Percentiles rank a stretch among this genome's conserved stretches.
Evolutionary conservation across 2,797 vertebrate genomes (phyloP).

Genomic region (Heterohyrax brucei): DNA sequence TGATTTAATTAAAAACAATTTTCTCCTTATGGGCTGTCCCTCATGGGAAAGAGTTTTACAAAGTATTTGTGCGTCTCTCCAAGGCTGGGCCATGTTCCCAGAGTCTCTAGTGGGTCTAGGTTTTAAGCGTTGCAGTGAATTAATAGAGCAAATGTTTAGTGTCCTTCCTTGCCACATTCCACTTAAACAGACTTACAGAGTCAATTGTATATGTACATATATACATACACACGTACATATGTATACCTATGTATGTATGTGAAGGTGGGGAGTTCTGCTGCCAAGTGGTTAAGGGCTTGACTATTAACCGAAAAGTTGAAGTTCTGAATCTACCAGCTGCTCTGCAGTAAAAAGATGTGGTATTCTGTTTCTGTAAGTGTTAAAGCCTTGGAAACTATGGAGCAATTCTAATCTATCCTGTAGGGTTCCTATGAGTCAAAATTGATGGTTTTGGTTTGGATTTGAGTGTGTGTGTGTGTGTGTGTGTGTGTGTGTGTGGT

Average conservation of each 20-base stretch:
- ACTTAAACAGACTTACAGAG: background rate
- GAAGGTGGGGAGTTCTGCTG: background rate
- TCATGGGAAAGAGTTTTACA: background rate
- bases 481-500: background rate
- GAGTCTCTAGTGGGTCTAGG: background rate
- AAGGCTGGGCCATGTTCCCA: background rate
- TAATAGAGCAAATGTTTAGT: background rate
- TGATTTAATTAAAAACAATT: background rate
- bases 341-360: background rate
- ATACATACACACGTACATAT: background rate
- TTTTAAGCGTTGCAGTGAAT: background rate
- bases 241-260: background rate
- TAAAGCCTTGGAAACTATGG: background rate
- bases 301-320: background rate
- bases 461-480: background rate
- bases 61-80: background rate
- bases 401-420: background rate
- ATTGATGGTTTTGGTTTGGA: background rate
- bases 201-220: background rate
- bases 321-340: background rate
- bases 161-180: background rate
- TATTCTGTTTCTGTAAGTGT: background rate
- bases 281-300: background rate
- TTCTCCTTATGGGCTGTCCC: background rate
- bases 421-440: background rate